Percentiles rank a stretch among this genome's conserved stretches.
Evolutionary conservation across 2,113 vertebrate genomes (phyloP).

Genomic region (Callorhinus ursinus): DNA sequence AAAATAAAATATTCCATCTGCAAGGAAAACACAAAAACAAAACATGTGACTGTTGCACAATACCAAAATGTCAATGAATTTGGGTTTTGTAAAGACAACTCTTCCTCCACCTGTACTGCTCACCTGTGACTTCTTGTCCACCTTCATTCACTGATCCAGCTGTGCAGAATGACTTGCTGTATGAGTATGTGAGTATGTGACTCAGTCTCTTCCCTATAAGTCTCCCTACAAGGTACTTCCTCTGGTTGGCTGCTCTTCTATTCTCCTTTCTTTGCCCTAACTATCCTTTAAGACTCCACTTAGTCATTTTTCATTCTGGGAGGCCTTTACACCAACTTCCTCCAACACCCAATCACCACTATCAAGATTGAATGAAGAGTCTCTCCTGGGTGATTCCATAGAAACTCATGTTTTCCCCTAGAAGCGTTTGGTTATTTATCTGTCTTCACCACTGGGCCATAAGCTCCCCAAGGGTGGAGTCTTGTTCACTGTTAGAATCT

Average conservation of each 20-base stretch:
- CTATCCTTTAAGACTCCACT: background rate
- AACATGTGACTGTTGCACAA: background rate
- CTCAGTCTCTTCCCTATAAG: background rate
- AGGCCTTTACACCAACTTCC: background rate
- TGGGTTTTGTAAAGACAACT: background rate
- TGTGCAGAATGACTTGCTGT: background rate
- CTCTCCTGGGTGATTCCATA: background rate
- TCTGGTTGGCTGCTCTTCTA: background rate
- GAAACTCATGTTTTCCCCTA: background rate
- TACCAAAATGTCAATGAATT: background rate
- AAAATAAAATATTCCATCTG: background rate
- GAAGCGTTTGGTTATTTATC: background rate
- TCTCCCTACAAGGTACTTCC: background rate
- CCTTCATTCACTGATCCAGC: background rate
- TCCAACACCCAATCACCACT: background rate
- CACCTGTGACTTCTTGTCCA: background rate
- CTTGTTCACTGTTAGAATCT: background rate
- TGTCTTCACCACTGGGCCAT: background rate
- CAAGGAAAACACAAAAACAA: slow-evolving; percentile 5
- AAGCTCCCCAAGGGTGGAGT: background rate
- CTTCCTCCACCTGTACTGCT: background rate
- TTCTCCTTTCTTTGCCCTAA: background rate
- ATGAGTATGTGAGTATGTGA: background rate
- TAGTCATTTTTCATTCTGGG: background rate
- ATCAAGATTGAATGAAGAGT: background rate